Evolutionary conservation across 2,888 invertebrate species (phyloP).

Genomic region (Argyresthia goedartella): DNA sequence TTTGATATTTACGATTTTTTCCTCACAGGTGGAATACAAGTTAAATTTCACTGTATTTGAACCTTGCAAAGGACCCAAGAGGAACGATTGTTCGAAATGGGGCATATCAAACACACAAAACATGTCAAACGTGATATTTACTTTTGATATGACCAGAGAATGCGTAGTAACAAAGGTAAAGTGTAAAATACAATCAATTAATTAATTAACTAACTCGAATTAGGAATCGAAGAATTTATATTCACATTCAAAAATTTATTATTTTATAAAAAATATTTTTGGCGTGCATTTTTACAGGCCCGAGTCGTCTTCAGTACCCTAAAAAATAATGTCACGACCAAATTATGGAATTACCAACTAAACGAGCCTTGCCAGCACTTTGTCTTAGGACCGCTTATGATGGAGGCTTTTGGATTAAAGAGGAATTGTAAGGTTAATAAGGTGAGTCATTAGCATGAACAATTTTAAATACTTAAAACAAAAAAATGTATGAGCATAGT

Average conservation of each 20-base stretch:
- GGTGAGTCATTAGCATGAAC: slow-evolving; percentile 22
- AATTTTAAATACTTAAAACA: slow-evolving; percentile 15
- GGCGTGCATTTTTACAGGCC: slow-evolving; percentile 25
- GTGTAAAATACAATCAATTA: too few species aligned
- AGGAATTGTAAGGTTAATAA: slow-evolving; percentile 38
- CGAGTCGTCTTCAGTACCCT: slow-evolving; percentile 33
- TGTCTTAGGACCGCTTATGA: slow-evolving; percentile 42
- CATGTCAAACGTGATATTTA: slow-evolving; percentile 39
- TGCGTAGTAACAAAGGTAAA: slow-evolving; percentile 40
- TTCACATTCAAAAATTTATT: too few species aligned
- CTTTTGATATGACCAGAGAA: slow-evolving; percentile 34
- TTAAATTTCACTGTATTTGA: slow-evolving; percentile 29
- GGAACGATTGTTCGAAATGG: slow-evolving; percentile 33
- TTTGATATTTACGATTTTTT: background rate
- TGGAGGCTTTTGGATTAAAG: slow-evolving; percentile 36
- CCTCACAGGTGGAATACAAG: slow-evolving; percentile 43
- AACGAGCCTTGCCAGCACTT: slow-evolving; percentile 55
- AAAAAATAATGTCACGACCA: slow-evolving; percentile 32
- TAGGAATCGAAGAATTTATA: too few species aligned
- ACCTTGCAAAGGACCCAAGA: slow-evolving; percentile 49
- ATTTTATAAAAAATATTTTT: too few species aligned
- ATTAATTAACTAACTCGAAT: too few species aligned
- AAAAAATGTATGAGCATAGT: too few species aligned
- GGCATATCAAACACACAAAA: slow-evolving; percentile 30
- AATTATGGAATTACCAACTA: slow-evolving; percentile 40